A percentile compares a stretch with the other conserved stretches of the same genome.
phyloP scores from a whole-genome alignment of 2,888 invertebrate species.

The Pristionchus fissidentatus region DNA sequence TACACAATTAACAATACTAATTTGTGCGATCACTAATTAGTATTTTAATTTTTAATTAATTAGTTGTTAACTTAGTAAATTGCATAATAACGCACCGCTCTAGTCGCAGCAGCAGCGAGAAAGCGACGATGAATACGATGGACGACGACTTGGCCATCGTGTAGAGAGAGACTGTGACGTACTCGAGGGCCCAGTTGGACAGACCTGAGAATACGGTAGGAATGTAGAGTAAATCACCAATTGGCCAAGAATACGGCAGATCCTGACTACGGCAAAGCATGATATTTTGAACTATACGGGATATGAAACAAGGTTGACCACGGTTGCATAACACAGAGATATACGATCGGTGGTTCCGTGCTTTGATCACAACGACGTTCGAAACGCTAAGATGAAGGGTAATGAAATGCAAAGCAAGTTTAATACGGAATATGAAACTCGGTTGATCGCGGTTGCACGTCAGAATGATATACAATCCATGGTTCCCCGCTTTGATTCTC shows the following conservation, averaged over 20 bases:
- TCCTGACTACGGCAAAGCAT: not conserved
- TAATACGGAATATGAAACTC: no score
- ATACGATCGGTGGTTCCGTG: no score
- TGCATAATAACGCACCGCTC: constrained; percentile 84
- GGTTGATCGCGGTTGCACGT: no score
- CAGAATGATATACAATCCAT: no score
- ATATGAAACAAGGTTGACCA: not conserved
- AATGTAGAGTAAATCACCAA: not conserved
- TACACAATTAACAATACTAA: no score
- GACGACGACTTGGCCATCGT: constrained; percentile 95
- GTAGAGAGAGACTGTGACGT: constrained; percentile 93
- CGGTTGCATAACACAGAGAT: not conserved
- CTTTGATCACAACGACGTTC: no score
- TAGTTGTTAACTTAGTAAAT: not conserved
- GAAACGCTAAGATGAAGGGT: no score
- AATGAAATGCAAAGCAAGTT: no score
- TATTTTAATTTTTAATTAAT: not conserved
- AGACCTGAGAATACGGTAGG: constrained; percentile 81
- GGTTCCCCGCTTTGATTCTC: no score
- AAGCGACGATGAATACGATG: constrained; percentile 95
- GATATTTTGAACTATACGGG: not conserved
- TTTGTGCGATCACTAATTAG: no score
- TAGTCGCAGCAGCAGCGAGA: constrained; percentile 90
- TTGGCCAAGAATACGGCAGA: not conserved
- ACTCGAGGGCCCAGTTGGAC: constrained; percentile 96